These are phyloP conservation scores for Lontra canadensis DNA, from an alignment of 2,113 vertebrate species.

Conservation along the genomic window DNA sequence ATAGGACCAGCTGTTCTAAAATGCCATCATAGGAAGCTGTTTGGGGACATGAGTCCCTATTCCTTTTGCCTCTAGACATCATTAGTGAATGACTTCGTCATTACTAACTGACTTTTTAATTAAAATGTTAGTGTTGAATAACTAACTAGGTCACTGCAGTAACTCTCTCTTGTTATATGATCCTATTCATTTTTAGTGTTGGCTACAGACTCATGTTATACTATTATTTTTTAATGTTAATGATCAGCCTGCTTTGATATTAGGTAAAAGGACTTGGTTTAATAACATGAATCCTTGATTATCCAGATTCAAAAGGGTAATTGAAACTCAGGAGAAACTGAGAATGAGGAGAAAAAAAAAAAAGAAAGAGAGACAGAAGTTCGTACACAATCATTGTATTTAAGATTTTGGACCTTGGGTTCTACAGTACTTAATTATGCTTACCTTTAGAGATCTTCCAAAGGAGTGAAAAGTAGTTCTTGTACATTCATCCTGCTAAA, in stretches of 20 bases:
- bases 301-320: neutral
- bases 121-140: conserved; percentile 55
- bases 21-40: neutral
- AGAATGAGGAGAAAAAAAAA: neutral
- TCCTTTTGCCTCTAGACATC: conserved; percentile 6
- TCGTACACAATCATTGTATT: conserved; percentile 1
- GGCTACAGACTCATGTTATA: neutral
- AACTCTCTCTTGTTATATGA: conserved; percentile 33
- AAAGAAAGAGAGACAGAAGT: neutral
- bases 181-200: conserved; percentile 42
- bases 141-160: neutral
- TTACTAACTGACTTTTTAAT: conserved; percentile 57
- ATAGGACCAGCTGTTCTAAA: conserved; percentile 7
- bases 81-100: conserved; percentile 52
- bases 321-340: conserved; percentile 34
- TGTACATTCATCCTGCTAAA: conserved; percentile 40
- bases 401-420: conserved; percentile 43
- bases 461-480: conserved; percentile 35
- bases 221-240: conserved; percentile 41
- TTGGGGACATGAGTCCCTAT: neutral
- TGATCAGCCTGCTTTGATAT: conserved; percentile 7
- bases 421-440: conserved; percentile 36
- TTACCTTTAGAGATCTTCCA: conserved; percentile 28
- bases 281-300: conserved; percentile 46
- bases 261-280: conserved; percentile 20